Conservation (phyloP, 64 coral and sea anemone genomes). For the Montipora foliosa region DNA sequence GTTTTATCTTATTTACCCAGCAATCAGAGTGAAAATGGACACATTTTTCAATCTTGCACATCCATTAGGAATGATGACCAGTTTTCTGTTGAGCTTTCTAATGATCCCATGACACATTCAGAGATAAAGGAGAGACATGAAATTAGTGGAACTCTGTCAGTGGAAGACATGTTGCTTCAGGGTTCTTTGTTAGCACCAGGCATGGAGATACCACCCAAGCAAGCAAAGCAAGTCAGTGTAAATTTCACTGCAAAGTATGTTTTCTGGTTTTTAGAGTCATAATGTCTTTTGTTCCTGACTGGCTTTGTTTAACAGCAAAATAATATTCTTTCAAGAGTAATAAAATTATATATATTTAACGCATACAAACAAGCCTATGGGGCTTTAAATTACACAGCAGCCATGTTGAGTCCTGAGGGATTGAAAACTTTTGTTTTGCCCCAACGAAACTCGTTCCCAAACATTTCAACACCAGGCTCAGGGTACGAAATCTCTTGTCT, state of each 20-base stretch:
- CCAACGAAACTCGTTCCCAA: too few relatives aligned
- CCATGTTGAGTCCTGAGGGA: too few relatives aligned
- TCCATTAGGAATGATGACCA: slow-evolving; percentile 53
- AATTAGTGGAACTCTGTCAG: neutral
- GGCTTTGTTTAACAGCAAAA: too few relatives aligned
- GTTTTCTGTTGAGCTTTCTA: slow-evolving; percentile 21
- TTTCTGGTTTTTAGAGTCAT: neutral
- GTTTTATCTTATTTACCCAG: neutral
- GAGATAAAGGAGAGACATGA: neutral
- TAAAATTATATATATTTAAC: too few relatives aligned
- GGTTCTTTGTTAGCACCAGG: slow-evolving; percentile 40
- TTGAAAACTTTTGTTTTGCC: too few relatives aligned
- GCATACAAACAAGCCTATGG: too few relatives aligned
- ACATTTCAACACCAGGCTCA: too few relatives aligned
- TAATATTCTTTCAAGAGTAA: too few relatives aligned
- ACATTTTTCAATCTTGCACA: slow-evolving; percentile 46
- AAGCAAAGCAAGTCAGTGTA: slow-evolving; percentile 21
- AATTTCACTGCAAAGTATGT: slow-evolving; percentile 61
- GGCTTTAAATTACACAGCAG: too few relatives aligned
- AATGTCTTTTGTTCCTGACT: too few relatives aligned
- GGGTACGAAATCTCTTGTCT: too few relatives aligned
- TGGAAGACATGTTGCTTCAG: neutral
- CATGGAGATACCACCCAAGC: slow-evolving; percentile 42
- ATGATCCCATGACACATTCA: neutral
- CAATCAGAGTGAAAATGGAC: slow-evolving; percentile 36